Percentiles rank a stretch among this genome's conserved stretches.
Conservation (phyloP, 1,140 invertebrate genomes). For the Pseudomyrmex dendroicus region DNA sequence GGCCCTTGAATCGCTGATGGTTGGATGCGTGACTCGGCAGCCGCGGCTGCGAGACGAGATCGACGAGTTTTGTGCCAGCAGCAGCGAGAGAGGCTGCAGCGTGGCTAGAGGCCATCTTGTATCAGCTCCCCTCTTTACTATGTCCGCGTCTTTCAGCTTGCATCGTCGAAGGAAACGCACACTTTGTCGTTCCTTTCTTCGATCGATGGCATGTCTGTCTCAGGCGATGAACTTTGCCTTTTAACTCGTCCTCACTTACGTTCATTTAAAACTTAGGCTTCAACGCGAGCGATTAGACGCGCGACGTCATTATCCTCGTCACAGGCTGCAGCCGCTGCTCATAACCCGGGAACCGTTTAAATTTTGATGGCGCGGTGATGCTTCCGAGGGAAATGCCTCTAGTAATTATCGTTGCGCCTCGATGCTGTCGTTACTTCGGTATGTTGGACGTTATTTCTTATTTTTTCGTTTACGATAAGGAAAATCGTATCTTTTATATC, state of each 20-base stretch:
- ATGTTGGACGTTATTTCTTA: neutral
- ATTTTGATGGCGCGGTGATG: slow-evolving; percentile 26
- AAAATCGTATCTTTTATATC: slow-evolving; percentile 18
- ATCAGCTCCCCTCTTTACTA: slow-evolving; percentile 4
- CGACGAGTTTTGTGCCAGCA: slow-evolving; percentile 35
- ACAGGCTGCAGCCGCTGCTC: slow-evolving; percentile 13
- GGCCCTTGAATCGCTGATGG: slow-evolving; percentile 84
- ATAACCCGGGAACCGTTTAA: slow-evolving; percentile 42
- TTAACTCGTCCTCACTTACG: slow-evolving; percentile 34
- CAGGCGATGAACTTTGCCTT: slow-evolving; percentile 52
- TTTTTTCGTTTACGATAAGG: neutral
- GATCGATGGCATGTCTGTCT: slow-evolving; percentile 47
- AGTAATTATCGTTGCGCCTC: slow-evolving; percentile 39
- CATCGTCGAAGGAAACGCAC: slow-evolving; percentile 17
- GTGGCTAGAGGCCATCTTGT: slow-evolving; percentile 31
- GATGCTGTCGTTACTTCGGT: slow-evolving; percentile 26
- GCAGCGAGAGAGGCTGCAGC: slow-evolving; percentile 23
- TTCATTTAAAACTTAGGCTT: slow-evolving; percentile 54
- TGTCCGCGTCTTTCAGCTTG: neutral
- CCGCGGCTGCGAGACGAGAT: slow-evolving; percentile 67
- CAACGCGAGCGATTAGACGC: slow-evolving; percentile 48
- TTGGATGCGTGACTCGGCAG: slow-evolving; percentile 83
- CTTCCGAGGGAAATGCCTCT: slow-evolving; percentile 31
- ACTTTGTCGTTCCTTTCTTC: neutral
- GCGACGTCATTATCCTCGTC: slow-evolving; percentile 51